Evolutionary conservation across 2,113 vertebrate genomes (phyloP).

Genomic region (Labeo rohita): DNA sequence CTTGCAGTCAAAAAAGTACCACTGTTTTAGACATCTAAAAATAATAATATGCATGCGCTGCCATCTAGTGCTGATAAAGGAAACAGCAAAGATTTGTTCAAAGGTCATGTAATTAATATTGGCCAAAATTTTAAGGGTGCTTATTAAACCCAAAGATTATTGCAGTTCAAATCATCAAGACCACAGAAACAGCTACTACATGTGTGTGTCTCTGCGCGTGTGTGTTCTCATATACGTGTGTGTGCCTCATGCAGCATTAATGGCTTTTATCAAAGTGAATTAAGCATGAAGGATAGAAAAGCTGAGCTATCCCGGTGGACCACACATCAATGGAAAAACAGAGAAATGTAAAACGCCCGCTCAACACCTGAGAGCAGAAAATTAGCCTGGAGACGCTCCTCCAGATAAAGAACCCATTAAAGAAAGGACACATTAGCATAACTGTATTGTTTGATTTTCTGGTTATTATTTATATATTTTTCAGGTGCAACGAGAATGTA

Average conservation of each 20-base stretch:
- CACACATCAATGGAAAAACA: conserved; percentile 19
- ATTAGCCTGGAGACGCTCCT: conserved; percentile 28
- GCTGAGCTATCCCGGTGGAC: conserved; percentile 40
- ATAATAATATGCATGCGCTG: conserved; percentile 47
- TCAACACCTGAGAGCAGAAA: conserved; percentile 46
- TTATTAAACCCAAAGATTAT: not conserved
- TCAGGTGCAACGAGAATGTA: not conserved
- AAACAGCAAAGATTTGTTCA: not conserved
- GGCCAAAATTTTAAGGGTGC: not conserved
- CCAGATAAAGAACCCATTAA: conserved; percentile 38
- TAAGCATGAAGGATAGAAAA: conserved; percentile 40
- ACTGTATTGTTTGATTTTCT: not conserved
- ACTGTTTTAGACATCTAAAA: not conserved
- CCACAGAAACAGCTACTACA: not conserved
- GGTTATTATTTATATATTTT: conserved; percentile 25
- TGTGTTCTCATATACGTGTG: not conserved
- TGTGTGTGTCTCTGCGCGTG: not conserved
- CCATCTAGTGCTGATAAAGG: conserved; percentile 67
- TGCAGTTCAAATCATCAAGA: not conserved
- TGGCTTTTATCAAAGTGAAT: conserved; percentile 51
- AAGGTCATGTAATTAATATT: not conserved
- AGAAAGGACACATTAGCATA: conserved; percentile 48
- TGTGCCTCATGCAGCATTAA: conserved; percentile 19
- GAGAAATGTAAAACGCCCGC: conserved; percentile 27
- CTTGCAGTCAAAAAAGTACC: not conserved